Base-by-base conservation (phyloP, 2,113 vertebrate species). In the Erythrocercus mccallii region DNA sequence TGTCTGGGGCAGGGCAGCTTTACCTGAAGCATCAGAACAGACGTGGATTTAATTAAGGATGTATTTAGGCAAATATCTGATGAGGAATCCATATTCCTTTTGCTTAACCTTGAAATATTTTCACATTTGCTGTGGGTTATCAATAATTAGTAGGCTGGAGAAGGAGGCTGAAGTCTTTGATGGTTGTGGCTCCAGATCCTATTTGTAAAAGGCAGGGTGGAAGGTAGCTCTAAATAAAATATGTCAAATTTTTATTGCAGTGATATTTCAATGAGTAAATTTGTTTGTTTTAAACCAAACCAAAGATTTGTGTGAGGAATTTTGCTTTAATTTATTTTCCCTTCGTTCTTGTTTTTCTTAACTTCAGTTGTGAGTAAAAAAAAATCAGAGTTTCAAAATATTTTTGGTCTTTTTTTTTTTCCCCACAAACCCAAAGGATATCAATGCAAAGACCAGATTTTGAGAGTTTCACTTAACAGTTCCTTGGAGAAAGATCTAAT, bases 251-350 rank as follows among this genome's bases (percentile, higher is more conserved):
- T 65, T 72, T 53, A 18, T 58, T 38, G 40, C 23, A 42, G 30
- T 4, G 5, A 17, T 42, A 81, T 13, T 73, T 12, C 35, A 35
- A 3, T 28, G 38, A 40, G 28, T n/a, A 23, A 27, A 33, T 5
- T 3, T 57, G 24, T 24, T 74, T 37, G 18, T 2, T 77, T 58
- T 35, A 45, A 51, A 82, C 51, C 23, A 28, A 70, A 83, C n/a
- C 68, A 65, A 68, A 83, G 22, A 16, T 10, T 33, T 1, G 1
- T 0, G 0, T 15, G 13, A 50, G 40, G 23, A 38, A 47, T 66
- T 89, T 35, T 54, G 5, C 20, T 82, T 4, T 3, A 35, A 15
- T 8, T 51, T 19, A 20, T 21, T 27, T 2, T 5, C 18, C 2
- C 2, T 12, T 33, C 6, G 1, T 15, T 18, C 15, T 71, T 11